Base-by-base conservation (phyloP, 2,113 vertebrate genomes). In the Sebastes schlegelii region DNA sequence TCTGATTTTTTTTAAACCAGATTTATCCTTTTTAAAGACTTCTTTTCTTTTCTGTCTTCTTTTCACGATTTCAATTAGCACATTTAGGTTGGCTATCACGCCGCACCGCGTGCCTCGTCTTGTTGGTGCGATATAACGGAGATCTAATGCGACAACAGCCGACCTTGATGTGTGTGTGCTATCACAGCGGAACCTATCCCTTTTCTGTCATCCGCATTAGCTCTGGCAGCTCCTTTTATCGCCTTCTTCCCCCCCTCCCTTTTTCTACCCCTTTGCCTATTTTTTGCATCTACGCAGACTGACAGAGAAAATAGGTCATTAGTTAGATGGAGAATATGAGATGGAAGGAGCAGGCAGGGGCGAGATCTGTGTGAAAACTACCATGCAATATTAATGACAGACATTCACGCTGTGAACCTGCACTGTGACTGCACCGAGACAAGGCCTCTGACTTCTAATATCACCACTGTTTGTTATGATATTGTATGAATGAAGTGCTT, bases 241-340 rank as follows among this genome's bases (percentile, higher is more conserved):
- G 34, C 72, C 84, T 67, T 42, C 62, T 55, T 77, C 40, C 74
- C 60, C 78, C 67, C 65, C 61, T 62, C 61, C 42, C 8, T 54
- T 79, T 67, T 14, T 16, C 21, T 65, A 62, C 46, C n/a, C 7
- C 51, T 78, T 79, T 91, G 74, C 85, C 82, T 84, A 79, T 87
- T 79, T 90, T 85, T 87, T 74, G 86, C 79, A 75, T 89, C 76
- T 72, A 81, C 60, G 89, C 86, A 91, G 88, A 88, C 90, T 84
- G 88, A 90, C 79, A 86, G 83, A 82, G 91, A 94, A 95, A 95
- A 92, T 92, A 91, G 93, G 92, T 94, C 94, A 94, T 95, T 95
- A 95, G 91, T 89, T 87, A 91, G 79, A 85, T 21, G 45, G 84
- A 77, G 88, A 91, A 80, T 66, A 82, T 62, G 87, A 82, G 86